These are phyloP conservation scores for Cyclophora punctaria DNA, from an alignment of 2,888 invertebrate genomes.

Conservation along the genomic window DNA sequence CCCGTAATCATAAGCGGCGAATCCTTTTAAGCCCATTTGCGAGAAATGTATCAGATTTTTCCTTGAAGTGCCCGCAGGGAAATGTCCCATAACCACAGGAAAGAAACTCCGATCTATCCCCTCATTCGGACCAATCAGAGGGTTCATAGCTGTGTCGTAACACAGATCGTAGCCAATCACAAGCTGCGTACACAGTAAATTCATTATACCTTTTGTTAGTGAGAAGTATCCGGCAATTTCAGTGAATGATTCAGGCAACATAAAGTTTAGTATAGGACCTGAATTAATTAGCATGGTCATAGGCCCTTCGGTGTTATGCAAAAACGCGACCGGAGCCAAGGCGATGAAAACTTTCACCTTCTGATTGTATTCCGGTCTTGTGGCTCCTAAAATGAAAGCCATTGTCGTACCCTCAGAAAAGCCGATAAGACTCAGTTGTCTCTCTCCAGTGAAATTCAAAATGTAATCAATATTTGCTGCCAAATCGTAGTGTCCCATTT, in stretches of 20 bases:
- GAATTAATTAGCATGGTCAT: slow-evolving; percentile 9
- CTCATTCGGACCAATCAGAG: slow-evolving; percentile 20
- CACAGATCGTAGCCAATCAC: slow-evolving; percentile 24
- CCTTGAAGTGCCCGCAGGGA: slow-evolving; percentile 34
- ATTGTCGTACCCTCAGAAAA: slow-evolving; percentile 79
- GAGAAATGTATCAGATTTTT: slow-evolving; percentile 34
- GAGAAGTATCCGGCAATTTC: slow-evolving; percentile 24
- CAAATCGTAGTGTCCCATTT: slow-evolving; percentile 79
- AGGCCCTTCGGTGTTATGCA: slow-evolving; percentile 9
- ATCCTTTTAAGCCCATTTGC: slow-evolving; percentile 28
- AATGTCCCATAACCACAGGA: slow-evolving; percentile 23
- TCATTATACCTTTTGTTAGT: slow-evolving; percentile 13
- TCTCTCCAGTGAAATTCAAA: slow-evolving; percentile 51
- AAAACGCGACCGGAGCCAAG: slow-evolving; percentile 17
- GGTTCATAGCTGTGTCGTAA: slow-evolving; percentile 17
- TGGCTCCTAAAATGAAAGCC: slow-evolving; percentile 66
- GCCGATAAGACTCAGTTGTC: slow-evolving; percentile 76
- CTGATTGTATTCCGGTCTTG: slow-evolving; percentile 70
- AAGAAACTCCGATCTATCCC: slow-evolving; percentile 31
- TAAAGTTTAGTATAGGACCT: slow-evolving; percentile 16
- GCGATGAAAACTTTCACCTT: slow-evolving; percentile 54
- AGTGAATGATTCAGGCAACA: slow-evolving; percentile 9
- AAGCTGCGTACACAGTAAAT: slow-evolving; percentile 21
- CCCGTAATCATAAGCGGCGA: slow-evolving; percentile 39
- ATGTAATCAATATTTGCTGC: slow-evolving; percentile 70